Percentiles rank a stretch among this genome's conserved stretches.
phyloP scores from a whole-genome alignment of 2,888 invertebrate species.

The Drosophila nr. fundita region DNA sequence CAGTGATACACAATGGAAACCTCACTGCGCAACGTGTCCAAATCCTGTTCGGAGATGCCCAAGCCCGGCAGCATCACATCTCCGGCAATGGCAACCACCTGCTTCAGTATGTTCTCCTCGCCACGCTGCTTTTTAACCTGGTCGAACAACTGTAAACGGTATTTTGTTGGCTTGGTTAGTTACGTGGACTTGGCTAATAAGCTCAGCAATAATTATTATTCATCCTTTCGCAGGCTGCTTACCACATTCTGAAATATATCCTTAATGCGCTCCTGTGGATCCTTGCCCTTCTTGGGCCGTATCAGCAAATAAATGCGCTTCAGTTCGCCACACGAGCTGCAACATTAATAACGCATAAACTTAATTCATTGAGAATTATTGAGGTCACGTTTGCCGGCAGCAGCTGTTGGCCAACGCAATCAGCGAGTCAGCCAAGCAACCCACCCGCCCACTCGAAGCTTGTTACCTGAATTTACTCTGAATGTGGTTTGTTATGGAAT shows the following conservation, averaged over 20 bases:
- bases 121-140: slow-evolving; percentile 89
- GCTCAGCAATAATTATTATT: slow-evolving; percentile 34
- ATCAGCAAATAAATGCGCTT: slow-evolving; percentile 92
- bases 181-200: slow-evolving; percentile 9
- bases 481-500: slow-evolving; percentile 8
- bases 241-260: slow-evolving; percentile 94
- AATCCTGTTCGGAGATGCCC: slow-evolving; percentile 89
- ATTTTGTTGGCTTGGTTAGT: slow-evolving; percentile 18
- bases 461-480: slow-evolving; percentile 2
- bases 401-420: slow-evolving; percentile 35
- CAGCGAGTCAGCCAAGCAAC: slow-evolving; percentile 7
- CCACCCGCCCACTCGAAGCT: slow-evolving; percentile 31
- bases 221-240: slow-evolving; percentile 84
- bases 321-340: slow-evolving; percentile 90
- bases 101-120: slow-evolving; percentile 87
- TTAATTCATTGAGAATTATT: slow-evolving; percentile 57
- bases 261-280: slow-evolving; percentile 90
- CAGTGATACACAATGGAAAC: slow-evolving; percentile 95
- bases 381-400: slow-evolving; percentile 52
- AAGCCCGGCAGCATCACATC: slow-evolving; percentile 89
- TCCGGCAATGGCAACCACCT: slow-evolving; percentile 88
- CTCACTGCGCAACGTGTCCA: slow-evolving; percentile 88
- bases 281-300: slow-evolving; percentile 93
- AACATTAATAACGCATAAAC: slow-evolving; percentile 72
- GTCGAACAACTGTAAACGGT: slow-evolving; percentile 89